Conservation (phyloP, 2,888 invertebrate species). For the Lasioglossum leucozonium region DNA sequence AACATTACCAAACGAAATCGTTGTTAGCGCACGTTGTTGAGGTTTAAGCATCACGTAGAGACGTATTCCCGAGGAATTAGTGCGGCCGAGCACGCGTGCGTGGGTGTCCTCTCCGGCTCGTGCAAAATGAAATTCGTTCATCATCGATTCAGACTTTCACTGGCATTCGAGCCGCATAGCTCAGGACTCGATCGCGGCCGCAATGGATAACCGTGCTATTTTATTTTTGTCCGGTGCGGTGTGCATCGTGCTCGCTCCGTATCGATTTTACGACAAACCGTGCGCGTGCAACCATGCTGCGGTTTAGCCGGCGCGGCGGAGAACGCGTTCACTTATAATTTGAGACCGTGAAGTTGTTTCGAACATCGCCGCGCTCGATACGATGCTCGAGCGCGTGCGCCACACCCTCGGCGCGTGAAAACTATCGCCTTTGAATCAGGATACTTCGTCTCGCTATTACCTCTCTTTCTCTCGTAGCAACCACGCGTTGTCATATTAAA, state of each 20-base stretch:
- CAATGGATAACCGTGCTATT: slow-evolving; percentile 41
- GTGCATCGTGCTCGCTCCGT: slow-evolving; percentile 37
- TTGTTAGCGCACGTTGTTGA: not conserved
- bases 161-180: slow-evolving; percentile 17
- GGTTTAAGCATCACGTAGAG: not conserved
- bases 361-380: slow-evolving; percentile 37
- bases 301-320: slow-evolving; percentile 36
- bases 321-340: slow-evolving; percentile 34
- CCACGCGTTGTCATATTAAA: too few relatives aligned
- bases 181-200: slow-evolving; percentile 17
- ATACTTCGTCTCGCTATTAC: not conserved
- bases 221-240: slow-evolving; percentile 37
- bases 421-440: not conserved
- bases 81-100: not conserved
- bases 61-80: not conserved
- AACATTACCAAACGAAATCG: not conserved
- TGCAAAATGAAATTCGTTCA: slow-evolving; percentile 5
- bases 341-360: slow-evolving; percentile 39
- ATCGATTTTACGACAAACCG: not conserved
- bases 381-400: not conserved
- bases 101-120: not conserved
- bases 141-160: slow-evolving; percentile 16
- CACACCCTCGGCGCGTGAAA: not conserved
- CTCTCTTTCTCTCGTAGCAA: too few relatives aligned
- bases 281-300: slow-evolving; percentile 25